Conservation (phyloP, 1,140 invertebrate genomes). For the Apis laboriosa region DNA sequence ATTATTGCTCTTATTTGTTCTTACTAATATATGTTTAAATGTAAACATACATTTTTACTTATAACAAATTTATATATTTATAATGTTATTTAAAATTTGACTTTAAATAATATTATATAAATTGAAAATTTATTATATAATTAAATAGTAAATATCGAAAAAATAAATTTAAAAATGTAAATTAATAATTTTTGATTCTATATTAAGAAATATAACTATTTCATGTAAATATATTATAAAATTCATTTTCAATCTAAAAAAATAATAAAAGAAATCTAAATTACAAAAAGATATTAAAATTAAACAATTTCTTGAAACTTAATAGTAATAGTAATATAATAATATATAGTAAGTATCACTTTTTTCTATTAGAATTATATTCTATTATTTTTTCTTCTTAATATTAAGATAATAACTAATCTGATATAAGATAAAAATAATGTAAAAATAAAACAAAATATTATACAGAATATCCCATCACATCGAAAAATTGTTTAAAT, state of each 20-base stretch:
- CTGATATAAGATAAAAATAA: neutral
- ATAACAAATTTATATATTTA: slow-evolving; percentile 7
- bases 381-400: too few species aligned
- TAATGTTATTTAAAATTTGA: neutral
- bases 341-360: neutral
- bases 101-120: neutral
- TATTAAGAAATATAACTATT: slow-evolving; percentile 2
- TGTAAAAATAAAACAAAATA: neutral
- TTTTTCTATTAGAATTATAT: neutral
- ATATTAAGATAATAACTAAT: too few species aligned
- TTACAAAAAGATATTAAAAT: neutral
- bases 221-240: neutral
- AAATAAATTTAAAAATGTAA: neutral
- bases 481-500: too few species aligned
- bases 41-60: slow-evolving; percentile 4
- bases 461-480: too few species aligned
- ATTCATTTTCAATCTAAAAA: neutral
- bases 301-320: neutral
- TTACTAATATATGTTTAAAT: neutral
- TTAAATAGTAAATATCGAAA: neutral
- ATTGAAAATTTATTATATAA: neutral
- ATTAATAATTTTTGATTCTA: neutral
- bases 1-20: neutral
- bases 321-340: neutral
- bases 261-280: neutral